Base-by-base conservation (phyloP, 2,113 vertebrate genomes). In the Passer montanus region DNA sequence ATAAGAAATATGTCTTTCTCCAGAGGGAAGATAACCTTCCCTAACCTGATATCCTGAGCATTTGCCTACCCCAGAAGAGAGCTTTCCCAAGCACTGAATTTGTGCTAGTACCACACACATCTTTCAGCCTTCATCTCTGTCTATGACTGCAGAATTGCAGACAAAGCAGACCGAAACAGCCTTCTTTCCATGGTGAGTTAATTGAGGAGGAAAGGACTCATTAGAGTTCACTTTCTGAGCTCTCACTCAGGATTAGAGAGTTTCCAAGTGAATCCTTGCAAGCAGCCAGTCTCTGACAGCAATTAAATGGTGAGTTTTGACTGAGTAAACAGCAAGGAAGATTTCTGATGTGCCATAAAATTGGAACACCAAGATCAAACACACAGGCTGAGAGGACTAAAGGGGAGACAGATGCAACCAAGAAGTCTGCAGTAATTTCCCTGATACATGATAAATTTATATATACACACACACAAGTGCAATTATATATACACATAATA, bases 221-320 rank as follows among this genome's bases (percentile, higher is more conserved):
- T 95, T 94, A 90, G 24, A 67, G 37, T 56, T 97, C 60, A 52
- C 49, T 89, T 91, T 92, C 64, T 89, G 73, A 92, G 89, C 79
- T 92, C 78, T 43, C 23, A 73, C 69, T 72, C 35, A 37, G 19
- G 31, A 86, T 41, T 12, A 85, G 23, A 85, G 23, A 53, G 23
- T 89, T 94, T 94, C 73, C 77, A 90, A 89, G 53, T 22, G 31
- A 84, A 20, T 68, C 56, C 20, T 63, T 72, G 24, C 58, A 84
- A 87, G 44, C 58, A 75, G 56, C 26, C 84, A 74, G 27, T 35
- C 44, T 90, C 76, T 90, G 68, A 90, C 68, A 93, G 79, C 41
- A 67, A 73, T 79, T 88, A 84, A 60, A 41, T 70, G 53, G 30
- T 41, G 28, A 64, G 28, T 72, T 87, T 90, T 76, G 41, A 86